Evolutionary conservation across 2,888 invertebrate species (phyloP), one percentile per base, ranked within the genome.

Genomic region (Endotricha flammealis): DNA sequence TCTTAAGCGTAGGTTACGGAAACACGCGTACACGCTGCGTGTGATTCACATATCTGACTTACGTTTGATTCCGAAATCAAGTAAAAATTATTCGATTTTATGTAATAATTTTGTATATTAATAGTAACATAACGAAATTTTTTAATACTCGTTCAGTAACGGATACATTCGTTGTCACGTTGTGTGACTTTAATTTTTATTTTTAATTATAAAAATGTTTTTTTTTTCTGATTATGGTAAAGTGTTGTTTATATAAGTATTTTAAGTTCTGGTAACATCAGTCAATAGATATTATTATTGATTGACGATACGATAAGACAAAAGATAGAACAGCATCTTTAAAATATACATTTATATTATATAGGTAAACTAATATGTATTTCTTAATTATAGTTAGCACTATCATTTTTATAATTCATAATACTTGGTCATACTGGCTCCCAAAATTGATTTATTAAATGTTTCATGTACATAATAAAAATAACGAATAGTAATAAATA

Each of bases 401-500:
- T 27, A 27, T 27, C 27, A 27, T 27, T 27, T 27, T 8, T 27
- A 22, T 22, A 22, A 22, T 22, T n/a, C 2, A 4, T 22, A 9
- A n/a, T 22, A 22, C 23, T 22, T 9, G 2, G 9, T 22, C 7
- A 9, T 9, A 27, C 27, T 27, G 12, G 12, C 27, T 6, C 27
- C 27, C n/a, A n/a, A n/a, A n/a, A n/a, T n/a, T n/a, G n/a, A n/a
- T n/a, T n/a, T n/a, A n/a, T 8, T 3, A 9, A 22, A 22, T 17
- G 20, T 17, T 6, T 6, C 7, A 22, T 10, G 9, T 8, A 16
- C 17, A 20, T 13, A 29, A 16, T 16, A 27, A 27, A 17, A 1
- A 17, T 13, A 35, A 35, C 35, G 28, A 7, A 29, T 8, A 35
- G 35, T 35, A 35, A 35, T 35, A 35, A 35, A 8, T 12, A 14